These are phyloP conservation scores for Thelaira solivaga DNA, from an alignment of 2,888 invertebrate species.

Conservation along the genomic window DNA sequence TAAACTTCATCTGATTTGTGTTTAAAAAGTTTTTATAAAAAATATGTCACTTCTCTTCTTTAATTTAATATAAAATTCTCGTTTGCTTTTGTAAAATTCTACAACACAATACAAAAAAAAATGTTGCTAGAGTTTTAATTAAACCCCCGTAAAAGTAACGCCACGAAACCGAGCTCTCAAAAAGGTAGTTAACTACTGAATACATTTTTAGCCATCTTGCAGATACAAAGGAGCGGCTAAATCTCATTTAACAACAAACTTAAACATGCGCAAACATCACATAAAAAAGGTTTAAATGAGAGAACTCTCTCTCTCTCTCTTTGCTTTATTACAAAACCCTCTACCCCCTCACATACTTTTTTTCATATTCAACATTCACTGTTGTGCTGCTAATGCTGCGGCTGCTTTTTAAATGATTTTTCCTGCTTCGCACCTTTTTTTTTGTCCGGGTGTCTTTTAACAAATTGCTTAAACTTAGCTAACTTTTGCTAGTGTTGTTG, in stretches of 20 bases:
- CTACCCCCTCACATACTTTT: not conserved
- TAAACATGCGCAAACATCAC: conserved; percentile 50
- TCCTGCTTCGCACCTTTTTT: conserved; percentile 9
- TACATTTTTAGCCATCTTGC: conserved; percentile 58
- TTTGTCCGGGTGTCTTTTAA: conserved; percentile 37
- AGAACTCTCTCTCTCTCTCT: not conserved
- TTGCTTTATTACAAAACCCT: not conserved
- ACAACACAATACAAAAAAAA: not conserved
- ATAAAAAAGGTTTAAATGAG: conserved; percentile 25
- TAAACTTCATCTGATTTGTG: not conserved
- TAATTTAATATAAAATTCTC: not conserved
- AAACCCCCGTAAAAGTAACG: conserved; percentile 13
- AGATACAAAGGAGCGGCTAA: conserved; percentile 50
- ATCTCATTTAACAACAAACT: conserved; percentile 35
- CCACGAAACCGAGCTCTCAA: conserved; percentile 61
- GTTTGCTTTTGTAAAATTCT: conserved; percentile 20
- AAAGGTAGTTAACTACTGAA: conserved; percentile 59
- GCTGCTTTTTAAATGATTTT: conserved; percentile 19
- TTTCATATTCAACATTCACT: not conserved
- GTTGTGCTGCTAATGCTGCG: not conserved
- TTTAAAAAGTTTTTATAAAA: conserved; percentile 45
- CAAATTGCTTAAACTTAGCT: not conserved
- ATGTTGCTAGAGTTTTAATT: not conserved
- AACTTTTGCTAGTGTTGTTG: not conserved
- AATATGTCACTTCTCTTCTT: conserved; percentile 51